Conservation (phyloP, 2,888 invertebrate species). For the Parnassius orleans region DNA sequence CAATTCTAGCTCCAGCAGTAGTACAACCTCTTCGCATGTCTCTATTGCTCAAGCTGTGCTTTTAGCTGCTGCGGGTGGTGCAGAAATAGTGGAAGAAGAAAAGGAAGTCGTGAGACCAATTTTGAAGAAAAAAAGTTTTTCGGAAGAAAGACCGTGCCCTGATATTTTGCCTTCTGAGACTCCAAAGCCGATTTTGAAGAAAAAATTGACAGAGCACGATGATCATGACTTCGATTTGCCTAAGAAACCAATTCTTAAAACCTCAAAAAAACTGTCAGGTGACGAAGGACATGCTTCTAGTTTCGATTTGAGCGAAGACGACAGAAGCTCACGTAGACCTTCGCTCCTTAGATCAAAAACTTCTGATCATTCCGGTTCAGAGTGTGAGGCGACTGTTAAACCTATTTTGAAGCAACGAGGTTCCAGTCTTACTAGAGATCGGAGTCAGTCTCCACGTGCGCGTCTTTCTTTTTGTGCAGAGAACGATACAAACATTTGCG, state of each 20-base stretch:
- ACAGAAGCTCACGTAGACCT: conserved; percentile 78
- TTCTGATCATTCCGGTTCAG: conserved; percentile 78
- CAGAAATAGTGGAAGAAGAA: conserved; percentile 78
- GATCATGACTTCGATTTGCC: conserved; percentile 87
- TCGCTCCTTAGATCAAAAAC: conserved; percentile 79
- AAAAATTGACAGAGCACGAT: conserved; percentile 90
- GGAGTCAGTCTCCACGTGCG: conserved; percentile 82
- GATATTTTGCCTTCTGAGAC: conserved; percentile 70
- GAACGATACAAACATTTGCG: conserved; percentile 70
- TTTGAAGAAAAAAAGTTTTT: conserved; percentile 90
- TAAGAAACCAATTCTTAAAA: conserved; percentile 89
- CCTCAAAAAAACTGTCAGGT: conserved; percentile 84
- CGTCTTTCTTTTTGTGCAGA: conserved; percentile 83
- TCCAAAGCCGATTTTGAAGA: conserved; percentile 91
- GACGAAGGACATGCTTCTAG: conserved; percentile 81
- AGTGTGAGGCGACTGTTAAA: conserved; percentile 80
- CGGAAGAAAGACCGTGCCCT: conserved; percentile 83
- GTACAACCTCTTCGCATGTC: conserved; percentile 83
- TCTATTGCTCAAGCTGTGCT: conserved; percentile 85
- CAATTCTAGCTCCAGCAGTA: conserved; percentile 84
- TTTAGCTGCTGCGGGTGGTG: conserved; percentile 83
- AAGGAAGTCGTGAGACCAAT: conserved; percentile 87
- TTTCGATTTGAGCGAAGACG: conserved; percentile 79
- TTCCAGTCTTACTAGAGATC: conserved; percentile 81
- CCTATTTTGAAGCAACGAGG: conserved; percentile 85